Base-by-base conservation (phyloP, 2,113 vertebrate species). In the Oxyura jamaicensis region DNA sequence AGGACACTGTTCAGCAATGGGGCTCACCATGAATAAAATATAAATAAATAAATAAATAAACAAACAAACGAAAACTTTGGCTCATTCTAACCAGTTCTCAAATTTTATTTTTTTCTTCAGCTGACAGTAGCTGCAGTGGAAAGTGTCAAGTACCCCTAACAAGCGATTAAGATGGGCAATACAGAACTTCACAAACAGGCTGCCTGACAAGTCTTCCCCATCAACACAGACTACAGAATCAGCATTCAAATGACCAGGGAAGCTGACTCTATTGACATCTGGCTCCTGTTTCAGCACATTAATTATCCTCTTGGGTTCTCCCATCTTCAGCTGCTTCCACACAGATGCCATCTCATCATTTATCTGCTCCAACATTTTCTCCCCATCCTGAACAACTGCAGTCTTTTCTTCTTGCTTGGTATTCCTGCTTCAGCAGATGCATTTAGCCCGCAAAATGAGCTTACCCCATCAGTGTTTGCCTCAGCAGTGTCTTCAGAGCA, bases 271-370 rank as follows among this genome's bases (percentile, higher is more conserved):
- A 93, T 96, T 97, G 96, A 97, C 95, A 96, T 93, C 90, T 96
- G 96, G 91, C 93, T 96, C 67, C 88, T 93, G 63, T 96, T 97
- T 96, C 90, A 95, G 82, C 90, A 95, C 94, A 90, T 96, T 95
- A 97, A 97, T 97, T 97, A 96, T 96, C 87, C 95, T 96, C 94
- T 93, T 91, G 95, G 94, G 96, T 74, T 96, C 87, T 93, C 86
- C 86, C 67, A 85, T 89, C 90, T 95, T 96, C 93, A 94, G 84
- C 91, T 93, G 85, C 90, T 96, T 96, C 94, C 91, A 95, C 63
- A 86, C 75, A 93, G 84, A 84, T 91, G 90, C 91, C 96, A 95
- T 86, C 79, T 97, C 90, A 95, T 97, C 67, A 93, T 93, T 96
- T 96, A 86, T 94, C 63, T 95, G 68, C 78, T 96, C 50, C 93